phyloP scores from a whole-genome alignment of 1,140 invertebrate genomes.

The Drosophila ercepeae region DNA sequence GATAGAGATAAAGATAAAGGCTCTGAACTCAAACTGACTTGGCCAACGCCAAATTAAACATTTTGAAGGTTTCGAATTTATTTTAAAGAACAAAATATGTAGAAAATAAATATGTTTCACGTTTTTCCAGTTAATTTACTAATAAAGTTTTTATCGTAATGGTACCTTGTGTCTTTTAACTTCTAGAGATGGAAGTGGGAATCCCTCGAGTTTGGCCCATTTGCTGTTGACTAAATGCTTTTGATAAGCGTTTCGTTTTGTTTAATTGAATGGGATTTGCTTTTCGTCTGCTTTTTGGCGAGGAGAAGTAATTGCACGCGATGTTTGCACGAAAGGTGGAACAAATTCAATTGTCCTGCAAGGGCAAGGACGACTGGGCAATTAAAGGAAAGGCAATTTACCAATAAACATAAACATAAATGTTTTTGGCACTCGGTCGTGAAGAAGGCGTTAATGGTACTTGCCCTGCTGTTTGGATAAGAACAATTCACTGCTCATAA shows the following conservation, averaged over 20 bases:
- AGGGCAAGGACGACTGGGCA: slow-evolving; percentile 24
- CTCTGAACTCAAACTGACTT: too few species aligned
- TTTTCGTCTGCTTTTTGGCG: background rate
- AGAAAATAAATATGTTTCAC: too few species aligned
- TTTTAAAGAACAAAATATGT: too few species aligned
- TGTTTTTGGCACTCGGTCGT: slow-evolving; percentile 46
- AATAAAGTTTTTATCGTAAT: too few species aligned
- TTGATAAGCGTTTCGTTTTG: slow-evolving; percentile 69
- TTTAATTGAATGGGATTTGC: slow-evolving; percentile 52
- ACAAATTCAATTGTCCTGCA: slow-evolving; percentile 45
- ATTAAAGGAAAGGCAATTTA: slow-evolving; percentile 47
- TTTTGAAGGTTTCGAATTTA: too few species aligned
- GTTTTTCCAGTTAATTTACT: too few species aligned
- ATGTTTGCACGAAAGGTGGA: slow-evolving; percentile 68
- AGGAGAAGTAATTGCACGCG: slow-evolving; percentile 71
- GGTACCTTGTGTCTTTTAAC: too few species aligned
- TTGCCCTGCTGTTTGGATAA: slow-evolving; percentile 48
- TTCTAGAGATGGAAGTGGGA: too few species aligned
- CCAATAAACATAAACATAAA: slow-evolving; percentile 62
- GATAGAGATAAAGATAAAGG: too few species aligned
- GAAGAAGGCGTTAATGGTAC: slow-evolving; percentile 67
- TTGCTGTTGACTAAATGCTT: slow-evolving; percentile 44
- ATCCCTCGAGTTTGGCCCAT: background rate
- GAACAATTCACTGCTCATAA: slow-evolving; percentile 29
- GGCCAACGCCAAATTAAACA: too few species aligned